Evolutionary conservation across 2,888 invertebrate genomes (phyloP), one percentile per base, ranked within the genome.

Genomic region (Hipparchia sbordonii): DNA sequence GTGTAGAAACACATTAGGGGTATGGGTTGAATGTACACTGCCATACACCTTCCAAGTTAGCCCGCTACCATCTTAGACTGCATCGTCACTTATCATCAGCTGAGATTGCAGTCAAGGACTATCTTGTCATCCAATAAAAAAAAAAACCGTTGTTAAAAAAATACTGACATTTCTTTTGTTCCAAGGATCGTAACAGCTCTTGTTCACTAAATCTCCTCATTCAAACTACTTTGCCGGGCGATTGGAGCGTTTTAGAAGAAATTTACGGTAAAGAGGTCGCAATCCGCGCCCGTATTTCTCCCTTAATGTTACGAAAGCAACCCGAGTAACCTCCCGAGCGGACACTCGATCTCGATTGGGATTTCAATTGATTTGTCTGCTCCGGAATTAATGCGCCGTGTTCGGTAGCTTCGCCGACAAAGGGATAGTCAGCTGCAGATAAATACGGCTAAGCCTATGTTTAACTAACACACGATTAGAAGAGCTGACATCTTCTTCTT

Each of bases 221-320:
- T 57, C 67, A 56, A 67, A 67, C 56, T 67, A 67, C 56, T 67
- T 67, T 67, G 56, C 67, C 67, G 56, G 39, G 57, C 71, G 72
- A 72, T 73, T 72, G 73, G 67, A 75, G 70, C 70, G 45, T 57
- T 75, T 70, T 70, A 72, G 65, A 54, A 62, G 66, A 72, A 72
- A 76, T 74, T 72, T 70, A 74, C 72, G 60, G 70, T 70, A 71
- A 74, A 70, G 74, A 72, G 70, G 54, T 68, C 67, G 61, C 72
- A 71, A 71, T 74, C 66, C 56, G 67, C 70, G 70, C 72, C 67
- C 71, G 76, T 74, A 76, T 74, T 74, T 76, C 74, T 72, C 72
- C 67, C 72, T 73, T 72, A 76, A 76, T 74, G 76, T 72, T 74
- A 72, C 72, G 74, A 76, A 74, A 74, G 69, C 71, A 68, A 62